Evolutionary conservation across 2,888 invertebrate species (phyloP).

Genomic region (Alviniconcha strummeri): DNA sequence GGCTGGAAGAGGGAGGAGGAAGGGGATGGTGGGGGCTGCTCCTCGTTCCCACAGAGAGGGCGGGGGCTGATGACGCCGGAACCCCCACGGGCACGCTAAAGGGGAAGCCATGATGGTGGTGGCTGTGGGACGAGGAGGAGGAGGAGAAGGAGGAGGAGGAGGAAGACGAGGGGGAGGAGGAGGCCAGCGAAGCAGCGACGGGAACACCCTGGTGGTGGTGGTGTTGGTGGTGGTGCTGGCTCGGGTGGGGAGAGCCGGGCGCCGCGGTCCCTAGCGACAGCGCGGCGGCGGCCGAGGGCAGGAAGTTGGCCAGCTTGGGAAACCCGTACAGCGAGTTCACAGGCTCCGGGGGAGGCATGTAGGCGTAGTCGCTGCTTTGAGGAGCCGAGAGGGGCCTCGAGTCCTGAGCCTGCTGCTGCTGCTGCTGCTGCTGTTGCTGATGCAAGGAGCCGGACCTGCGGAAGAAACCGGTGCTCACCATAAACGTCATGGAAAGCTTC

Average conservation of each 20-base stretch:
- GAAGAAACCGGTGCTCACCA: constrained; percentile 43
- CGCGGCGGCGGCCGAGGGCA: not conserved
- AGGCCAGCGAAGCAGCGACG: too few species aligned
- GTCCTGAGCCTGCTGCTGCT: not conserved
- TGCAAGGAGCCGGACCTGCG: not conserved
- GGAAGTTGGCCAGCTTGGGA: not conserved
- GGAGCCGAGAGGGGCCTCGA: too few species aligned
- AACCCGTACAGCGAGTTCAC: not conserved
- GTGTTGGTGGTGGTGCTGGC: not conserved
- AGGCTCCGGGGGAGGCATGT: not conserved
- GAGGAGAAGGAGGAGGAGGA: too few species aligned
- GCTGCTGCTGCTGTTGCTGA: constrained; percentile 3
- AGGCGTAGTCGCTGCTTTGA: not conserved
- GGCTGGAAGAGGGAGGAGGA: constrained; percentile 14
- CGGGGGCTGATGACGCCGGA: not conserved
- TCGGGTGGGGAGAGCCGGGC: not conserved
- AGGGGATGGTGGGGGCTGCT: not conserved
- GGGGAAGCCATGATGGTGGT: not conserved
- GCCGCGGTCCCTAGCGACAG: not conserved
- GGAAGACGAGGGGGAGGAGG: too few species aligned
- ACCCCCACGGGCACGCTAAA: not conserved
- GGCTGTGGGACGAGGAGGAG: too few species aligned
- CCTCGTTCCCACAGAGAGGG: not conserved
- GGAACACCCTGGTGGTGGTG: not conserved
- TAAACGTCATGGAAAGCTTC: constrained; percentile 47